Evolutionary conservation across 1,140 invertebrate species (phyloP), one percentile per base, ranked within the genome.

Genomic region (Habropoda laboriosa): DNA sequence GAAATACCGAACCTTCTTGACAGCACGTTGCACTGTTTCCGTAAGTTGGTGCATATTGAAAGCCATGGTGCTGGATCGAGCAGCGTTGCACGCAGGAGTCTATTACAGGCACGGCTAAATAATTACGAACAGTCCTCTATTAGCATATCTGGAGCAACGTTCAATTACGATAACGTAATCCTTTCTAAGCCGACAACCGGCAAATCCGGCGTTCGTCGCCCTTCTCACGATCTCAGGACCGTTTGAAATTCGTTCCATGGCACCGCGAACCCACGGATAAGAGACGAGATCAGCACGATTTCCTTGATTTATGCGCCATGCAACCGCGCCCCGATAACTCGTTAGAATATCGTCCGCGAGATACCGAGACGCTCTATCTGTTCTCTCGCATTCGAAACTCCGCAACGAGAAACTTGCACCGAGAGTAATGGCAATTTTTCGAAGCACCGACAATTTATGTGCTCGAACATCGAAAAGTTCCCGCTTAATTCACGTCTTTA

Each of bases 121-220:
- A 79, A 61, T 79, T 79, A 73, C 24, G 21, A 79, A 45, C 21
- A 32, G 35, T 10, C 13, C 5, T 42, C 49, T 18, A 71, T 79
- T 79, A 79, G 68, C 68, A 71, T 61, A 61, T 79, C 76, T 55
- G 30, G 49, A 74, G 53, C 77, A 72, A 70, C 71, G 81, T 74
- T 70, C 66, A 80, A 76, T 76, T 83, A 83, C 40, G 72, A 76
- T 83, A 82, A 51, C 32, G 49, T 45, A 80, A 71, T 83, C 71
- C 66, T 70, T 73, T 61, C 18, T 8, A 21, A 51, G 45, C 18
- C 12, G 45, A 40, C 30, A 42, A 47, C 45, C 35, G 16, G 40
- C 21, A 73, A 55, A 58, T 55, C 35, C 38, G 18, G 6, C n/a
- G 68, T 47, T 21, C 57, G 57, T 71, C 45, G 45, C 57, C 35